These are phyloP conservation scores for Drosophila bifasciata DNA, from an alignment of 1,140 invertebrate species.

Conservation along the genomic window DNA sequence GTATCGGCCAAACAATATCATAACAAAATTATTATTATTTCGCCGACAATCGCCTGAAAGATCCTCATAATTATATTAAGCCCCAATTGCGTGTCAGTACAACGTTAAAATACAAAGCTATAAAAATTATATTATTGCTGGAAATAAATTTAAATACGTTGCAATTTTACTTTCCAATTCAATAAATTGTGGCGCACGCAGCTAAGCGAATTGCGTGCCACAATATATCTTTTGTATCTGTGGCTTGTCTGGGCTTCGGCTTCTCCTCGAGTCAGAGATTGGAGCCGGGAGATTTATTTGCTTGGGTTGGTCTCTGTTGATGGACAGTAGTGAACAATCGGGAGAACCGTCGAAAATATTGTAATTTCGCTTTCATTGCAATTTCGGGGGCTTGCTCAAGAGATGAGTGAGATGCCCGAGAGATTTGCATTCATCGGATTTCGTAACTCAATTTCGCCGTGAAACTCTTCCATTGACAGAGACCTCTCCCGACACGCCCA, in stretches of 20 bases:
- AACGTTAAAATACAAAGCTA: conserved; percentile 51
- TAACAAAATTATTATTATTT: conserved; percentile 54
- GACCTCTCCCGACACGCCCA: conserved; percentile 54
- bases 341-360: conserved; percentile 54
- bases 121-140: conserved; percentile 58
- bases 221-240: conserved; percentile 34
- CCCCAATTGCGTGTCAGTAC: conserved; percentile 56
- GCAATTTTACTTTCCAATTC: conserved; percentile 81
- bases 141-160: conserved; percentile 75
- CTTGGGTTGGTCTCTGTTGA: conserved; percentile 37
- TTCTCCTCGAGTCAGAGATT: conserved; percentile 23
- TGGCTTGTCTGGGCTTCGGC: conserved; percentile 24
- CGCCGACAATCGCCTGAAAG: conserved; percentile 40
- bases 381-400: conserved; percentile 21
- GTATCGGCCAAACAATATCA: conserved; percentile 41
- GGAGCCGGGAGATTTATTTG: conserved; percentile 51
- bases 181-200: conserved; percentile 72
- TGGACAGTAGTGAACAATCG: conserved; percentile 45
- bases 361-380: conserved; percentile 38
- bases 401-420: conserved; percentile 19
- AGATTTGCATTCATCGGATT: conserved; percentile 35
- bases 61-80: conserved; percentile 64
- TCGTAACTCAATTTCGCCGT: conserved; percentile 39
- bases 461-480: conserved; percentile 65
- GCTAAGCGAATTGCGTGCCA: conserved; percentile 59